A percentile compares a stretch with the other conserved stretches of the same genome.
Evolutionary conservation across 2,113 vertebrate genomes (phyloP).

Genomic region (Sitta europaea): DNA sequence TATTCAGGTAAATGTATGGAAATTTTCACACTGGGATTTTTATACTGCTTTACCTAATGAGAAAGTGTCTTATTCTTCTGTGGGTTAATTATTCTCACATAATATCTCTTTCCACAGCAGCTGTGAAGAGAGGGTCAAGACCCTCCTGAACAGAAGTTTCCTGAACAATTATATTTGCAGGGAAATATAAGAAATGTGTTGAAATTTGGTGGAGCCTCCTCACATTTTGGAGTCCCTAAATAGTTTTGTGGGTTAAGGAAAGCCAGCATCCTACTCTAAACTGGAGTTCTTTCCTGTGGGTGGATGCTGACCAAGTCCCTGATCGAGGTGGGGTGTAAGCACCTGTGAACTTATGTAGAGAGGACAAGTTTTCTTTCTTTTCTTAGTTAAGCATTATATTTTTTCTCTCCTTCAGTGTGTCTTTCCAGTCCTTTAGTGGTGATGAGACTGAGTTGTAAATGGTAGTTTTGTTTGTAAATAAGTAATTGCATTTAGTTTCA

Average conservation of each 20-base stretch:
- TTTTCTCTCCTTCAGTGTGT: not conserved
- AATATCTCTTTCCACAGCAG: not conserved
- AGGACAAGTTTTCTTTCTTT: not conserved
- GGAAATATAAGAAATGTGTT: not conserved
- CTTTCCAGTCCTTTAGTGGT: not conserved
- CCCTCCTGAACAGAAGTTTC: not conserved
- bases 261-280: not conserved
- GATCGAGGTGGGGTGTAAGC: not conserved
- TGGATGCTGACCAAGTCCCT: not conserved
- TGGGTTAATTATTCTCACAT: not conserved
- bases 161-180: not conserved
- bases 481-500: not conserved
- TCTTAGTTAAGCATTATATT: not conserved
- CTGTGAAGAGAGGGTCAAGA: not conserved
- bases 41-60: not conserved
- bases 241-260: not conserved
- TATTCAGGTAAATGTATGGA: not conserved
- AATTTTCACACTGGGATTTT: not conserved
- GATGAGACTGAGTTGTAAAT: not conserved
- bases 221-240: not conserved
- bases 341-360: not conserved
- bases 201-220: not conserved
- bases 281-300: not conserved
- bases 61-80: not conserved
- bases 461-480: not conserved